A percentile compares a stretch with the other conserved stretches of the same genome.
Conservation (phyloP, 2,888 invertebrate species). For the Helleia helle region DNA sequence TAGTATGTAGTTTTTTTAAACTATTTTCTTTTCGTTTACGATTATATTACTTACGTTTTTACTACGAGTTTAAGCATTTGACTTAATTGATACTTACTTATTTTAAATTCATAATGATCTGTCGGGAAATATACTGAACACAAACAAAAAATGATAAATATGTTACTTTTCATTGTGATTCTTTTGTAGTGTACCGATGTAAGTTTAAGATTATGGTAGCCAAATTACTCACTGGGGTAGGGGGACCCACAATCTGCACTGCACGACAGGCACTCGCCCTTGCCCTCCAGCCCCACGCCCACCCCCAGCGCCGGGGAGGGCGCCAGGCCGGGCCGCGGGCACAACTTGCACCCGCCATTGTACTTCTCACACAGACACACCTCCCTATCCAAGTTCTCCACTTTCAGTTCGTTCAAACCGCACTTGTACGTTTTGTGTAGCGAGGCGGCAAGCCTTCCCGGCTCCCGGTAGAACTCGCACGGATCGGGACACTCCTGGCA, state of each 20-base stretch:
- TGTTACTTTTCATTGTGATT: no score
- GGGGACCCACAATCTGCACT: conserved; percentile 39
- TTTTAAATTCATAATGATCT: no score
- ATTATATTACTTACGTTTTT: no score
- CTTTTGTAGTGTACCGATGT: no score
- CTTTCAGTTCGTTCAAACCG: conserved; percentile 55
- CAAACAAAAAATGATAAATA: no score
- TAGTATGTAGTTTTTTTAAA: no score
- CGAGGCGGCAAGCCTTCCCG: conserved; percentile 42
- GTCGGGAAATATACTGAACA: no score
- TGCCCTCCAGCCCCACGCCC: conserved; percentile 41
- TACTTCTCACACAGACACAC: conserved; percentile 61
- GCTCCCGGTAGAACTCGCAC: conserved; percentile 42
- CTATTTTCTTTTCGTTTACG: no score
- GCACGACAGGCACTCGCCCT: conserved; percentile 46
- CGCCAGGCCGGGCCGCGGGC: conserved; percentile 42
- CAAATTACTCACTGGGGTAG: conserved; percentile 52
- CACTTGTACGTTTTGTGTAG: conserved; percentile 45
- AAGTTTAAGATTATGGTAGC: no score
- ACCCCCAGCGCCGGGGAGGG: conserved; percentile 34
- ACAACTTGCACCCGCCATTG: conserved; percentile 62
- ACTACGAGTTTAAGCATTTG: no score
- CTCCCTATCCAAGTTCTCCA: conserved; percentile 46
- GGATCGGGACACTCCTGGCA: conserved; percentile 48
- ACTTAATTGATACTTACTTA: no score